Evolutionary conservation across 2,113 vertebrate species (phyloP), one percentile per base, ranked within the genome.

Genomic region (Oryzias woworae): DNA sequence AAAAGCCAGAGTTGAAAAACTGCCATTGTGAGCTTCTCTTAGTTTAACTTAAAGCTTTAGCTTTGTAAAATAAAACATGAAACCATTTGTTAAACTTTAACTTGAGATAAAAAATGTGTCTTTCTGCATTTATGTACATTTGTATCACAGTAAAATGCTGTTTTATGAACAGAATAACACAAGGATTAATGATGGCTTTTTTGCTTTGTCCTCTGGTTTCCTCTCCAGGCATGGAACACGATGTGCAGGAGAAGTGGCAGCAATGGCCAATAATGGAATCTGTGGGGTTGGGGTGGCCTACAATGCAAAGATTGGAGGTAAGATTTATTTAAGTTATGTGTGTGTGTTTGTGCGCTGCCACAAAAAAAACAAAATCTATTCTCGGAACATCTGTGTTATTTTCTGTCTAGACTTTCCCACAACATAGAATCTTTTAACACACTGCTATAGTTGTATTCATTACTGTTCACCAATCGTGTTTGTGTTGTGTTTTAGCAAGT

Each of bases 201-300:
- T 80, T 26, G 62, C 26, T 50, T 53, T 77, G 31, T 41, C 22
- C 62, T 41, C 22, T 17, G 36, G 36, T 55, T 42, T 73, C 6
- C 36, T 72, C 4, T 42, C 24, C 80, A 99, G 97, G 64, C 97
- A 99, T 0, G 97, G 97, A 47, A 99, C 97, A 0, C 93, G 97
- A 43, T 99, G 97, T 66, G 97, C 97, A 0, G 97, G 97, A 4
- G 97, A 98, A 53, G 97, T 99, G 47, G 97, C 97, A 0, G 97
- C 97, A 0, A 94, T 93, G 62, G 97, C 97, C 55, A 96, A 95
- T 91, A 99, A 99, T 0, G 95, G 92, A 0, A 93, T 99, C 83
- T 99, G 97, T 12, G 97, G 96, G 1, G 96, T 98, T 0, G 97
- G 97, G 0, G 95, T 99, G 73, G 97, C 97, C 1, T 99, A 95